A percentile compares a stretch with the other conserved stretches of the same genome.
These are phyloP conservation scores for Drosophila demipolita DNA, from an alignment of 2,888 invertebrate species.

Conservation along the genomic window DNA sequence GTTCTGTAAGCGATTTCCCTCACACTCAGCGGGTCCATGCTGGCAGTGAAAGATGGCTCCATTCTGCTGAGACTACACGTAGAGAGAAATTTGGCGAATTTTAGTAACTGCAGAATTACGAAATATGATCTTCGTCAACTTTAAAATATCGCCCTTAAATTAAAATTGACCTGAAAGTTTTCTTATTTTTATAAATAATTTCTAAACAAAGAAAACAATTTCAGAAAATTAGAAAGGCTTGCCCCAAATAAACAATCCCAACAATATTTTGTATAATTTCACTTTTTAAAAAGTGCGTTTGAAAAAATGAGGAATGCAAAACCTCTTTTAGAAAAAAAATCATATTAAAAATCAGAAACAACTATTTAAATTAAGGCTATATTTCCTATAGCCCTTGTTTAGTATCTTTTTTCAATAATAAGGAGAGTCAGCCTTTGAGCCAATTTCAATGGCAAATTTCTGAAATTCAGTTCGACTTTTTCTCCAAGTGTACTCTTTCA, in stretches of 20 bases:
- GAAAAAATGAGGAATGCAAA: not conserved
- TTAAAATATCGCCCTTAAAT: not conserved
- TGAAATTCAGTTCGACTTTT: not conserved
- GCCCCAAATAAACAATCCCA: not conserved
- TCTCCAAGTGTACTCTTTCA: not conserved
- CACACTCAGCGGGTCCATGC: constrained; percentile 88
- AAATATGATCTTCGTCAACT: not conserved
- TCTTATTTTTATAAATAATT: not conserved
- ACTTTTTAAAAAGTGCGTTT: not conserved
- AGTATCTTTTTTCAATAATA: not conserved
- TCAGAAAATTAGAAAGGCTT: not conserved
- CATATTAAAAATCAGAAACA: too few relatives aligned
- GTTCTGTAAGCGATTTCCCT: constrained; percentile 88
- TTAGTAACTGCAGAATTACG: not conserved
- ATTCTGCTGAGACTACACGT: constrained; percentile 77
- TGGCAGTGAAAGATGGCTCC: constrained; percentile 87
- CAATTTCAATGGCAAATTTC: not conserved
- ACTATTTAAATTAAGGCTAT: not conserved
- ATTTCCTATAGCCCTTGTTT: too few relatives aligned
- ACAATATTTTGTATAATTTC: not conserved
- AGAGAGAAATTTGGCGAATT: not conserved
- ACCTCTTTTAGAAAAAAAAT: too few relatives aligned
- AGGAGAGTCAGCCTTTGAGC: not conserved
- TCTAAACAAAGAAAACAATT: not conserved
- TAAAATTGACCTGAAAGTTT: not conserved